Conservation (phyloP, 2,888 invertebrate genomes). For the Ectobius pallidus region DNA sequence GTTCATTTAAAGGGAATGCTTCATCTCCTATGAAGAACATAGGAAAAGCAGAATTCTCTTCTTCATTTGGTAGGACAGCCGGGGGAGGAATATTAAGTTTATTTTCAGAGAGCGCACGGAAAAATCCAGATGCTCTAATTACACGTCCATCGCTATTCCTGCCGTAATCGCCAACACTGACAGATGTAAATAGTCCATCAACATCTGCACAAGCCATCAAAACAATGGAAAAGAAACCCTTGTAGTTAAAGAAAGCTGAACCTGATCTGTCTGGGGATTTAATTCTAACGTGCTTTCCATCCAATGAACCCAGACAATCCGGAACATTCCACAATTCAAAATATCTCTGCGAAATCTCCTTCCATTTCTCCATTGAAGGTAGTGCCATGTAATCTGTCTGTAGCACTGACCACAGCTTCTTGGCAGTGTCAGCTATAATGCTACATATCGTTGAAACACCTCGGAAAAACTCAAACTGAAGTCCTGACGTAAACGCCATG, state of each 20-base stretch:
- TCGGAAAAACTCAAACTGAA: not conserved
- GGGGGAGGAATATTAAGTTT: no score
- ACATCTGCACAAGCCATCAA: constrained; percentile 20
- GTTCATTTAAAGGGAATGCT: no score
- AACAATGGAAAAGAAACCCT: not conserved
- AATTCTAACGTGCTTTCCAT: constrained; percentile 9
- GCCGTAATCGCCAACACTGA: constrained; percentile 27
- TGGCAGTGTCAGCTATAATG: not conserved
- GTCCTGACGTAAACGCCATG: not conserved
- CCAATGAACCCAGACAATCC: constrained; percentile 6
- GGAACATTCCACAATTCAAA: constrained; percentile 27
- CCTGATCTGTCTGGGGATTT: not conserved
- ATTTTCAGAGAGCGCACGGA: no score
- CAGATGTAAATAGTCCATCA: constrained; percentile 5
- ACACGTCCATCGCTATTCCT: constrained; percentile 26
- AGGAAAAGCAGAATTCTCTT: no score
- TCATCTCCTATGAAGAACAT: no score
- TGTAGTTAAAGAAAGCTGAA: constrained; percentile 2
- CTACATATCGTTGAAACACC: constrained; percentile 1
- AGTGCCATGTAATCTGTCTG: not conserved
- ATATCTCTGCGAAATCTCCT: not conserved
- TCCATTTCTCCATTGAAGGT: not conserved
- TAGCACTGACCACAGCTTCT: not conserved
- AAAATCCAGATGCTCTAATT: not conserved
- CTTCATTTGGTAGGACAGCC: no score